Evolutionary conservation across 2,113 vertebrate genomes (phyloP).

Genomic region (Esox niger): DNA sequence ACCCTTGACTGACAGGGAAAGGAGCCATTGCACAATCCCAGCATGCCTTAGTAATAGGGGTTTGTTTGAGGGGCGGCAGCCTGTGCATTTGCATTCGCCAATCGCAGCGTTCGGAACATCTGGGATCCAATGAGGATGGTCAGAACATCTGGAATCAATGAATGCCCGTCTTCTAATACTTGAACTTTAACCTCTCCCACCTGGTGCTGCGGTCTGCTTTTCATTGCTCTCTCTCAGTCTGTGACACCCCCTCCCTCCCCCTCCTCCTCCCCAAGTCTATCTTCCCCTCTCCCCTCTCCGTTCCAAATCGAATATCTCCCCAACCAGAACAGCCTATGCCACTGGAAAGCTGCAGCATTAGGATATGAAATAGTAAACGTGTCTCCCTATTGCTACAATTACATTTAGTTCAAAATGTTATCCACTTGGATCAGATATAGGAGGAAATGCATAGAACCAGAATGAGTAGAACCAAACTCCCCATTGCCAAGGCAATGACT

Average conservation of each 20-base stretch:
- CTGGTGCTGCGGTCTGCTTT: slow-evolving; percentile 14
- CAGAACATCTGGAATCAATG: slow-evolving; percentile 57
- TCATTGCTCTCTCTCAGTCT: neutral
- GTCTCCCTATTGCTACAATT: too few species aligned
- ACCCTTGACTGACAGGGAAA: slow-evolving; percentile 34
- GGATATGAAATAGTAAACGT: too few species aligned
- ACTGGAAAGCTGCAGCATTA: too few species aligned
- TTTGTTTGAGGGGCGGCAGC: slow-evolving; percentile 20
- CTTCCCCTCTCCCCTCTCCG: too few species aligned
- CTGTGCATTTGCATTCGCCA: slow-evolving; percentile 34
- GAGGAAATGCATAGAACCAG: too few species aligned
- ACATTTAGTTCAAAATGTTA: too few species aligned
- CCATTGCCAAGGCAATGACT: too few species aligned
- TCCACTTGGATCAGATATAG: too few species aligned
- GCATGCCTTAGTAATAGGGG: slow-evolving; percentile 22
- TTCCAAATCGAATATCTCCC: too few species aligned
- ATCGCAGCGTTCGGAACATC: slow-evolving; percentile 48
- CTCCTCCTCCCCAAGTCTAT: neutral
- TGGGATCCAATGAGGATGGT: slow-evolving; percentile 30
- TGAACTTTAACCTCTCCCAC: slow-evolving; percentile 51
- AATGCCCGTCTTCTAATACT: slow-evolving; percentile 29
- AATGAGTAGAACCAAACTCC: too few species aligned
- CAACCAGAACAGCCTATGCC: too few species aligned
- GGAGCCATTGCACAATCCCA: slow-evolving; percentile 35
- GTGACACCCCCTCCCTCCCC: neutral